Evolutionary conservation across 1,140 invertebrate genomes (phyloP).

Genomic region (Pantala flavescens): DNA sequence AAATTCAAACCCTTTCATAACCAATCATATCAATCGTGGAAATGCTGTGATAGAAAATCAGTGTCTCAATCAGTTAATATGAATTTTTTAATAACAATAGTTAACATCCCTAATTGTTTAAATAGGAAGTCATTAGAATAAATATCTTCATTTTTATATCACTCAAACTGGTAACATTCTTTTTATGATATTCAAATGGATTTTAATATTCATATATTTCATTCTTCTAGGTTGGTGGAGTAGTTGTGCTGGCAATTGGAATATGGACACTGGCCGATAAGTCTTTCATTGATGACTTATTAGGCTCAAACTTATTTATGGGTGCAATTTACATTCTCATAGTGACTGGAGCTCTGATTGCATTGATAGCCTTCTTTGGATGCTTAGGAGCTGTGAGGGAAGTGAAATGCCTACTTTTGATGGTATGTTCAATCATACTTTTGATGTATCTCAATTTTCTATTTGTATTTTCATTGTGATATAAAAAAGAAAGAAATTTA

Average conservation of each 20-base stretch:
- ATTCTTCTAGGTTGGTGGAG: conserved; percentile 59
- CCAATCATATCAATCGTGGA: no score
- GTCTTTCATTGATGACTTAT: conserved; percentile 66
- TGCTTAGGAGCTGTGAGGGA: conserved; percentile 77
- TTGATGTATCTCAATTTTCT: not conserved
- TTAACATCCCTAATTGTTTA: no score
- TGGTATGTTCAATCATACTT: conserved; percentile 43
- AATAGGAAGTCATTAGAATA: no score
- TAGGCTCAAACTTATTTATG: conserved; percentile 72
- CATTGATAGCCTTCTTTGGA: conserved; percentile 71
- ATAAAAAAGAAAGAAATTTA: no score
- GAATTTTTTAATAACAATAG: no score
- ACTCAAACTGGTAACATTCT: no score
- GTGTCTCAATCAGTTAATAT: no score
- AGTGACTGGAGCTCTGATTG: conserved; percentile 61
- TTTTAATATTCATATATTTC: not conserved
- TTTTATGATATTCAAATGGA: no score
- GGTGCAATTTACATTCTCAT: conserved; percentile 72
- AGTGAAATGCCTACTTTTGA: conserved; percentile 78
- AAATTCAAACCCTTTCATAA: no score
- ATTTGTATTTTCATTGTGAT: no score
- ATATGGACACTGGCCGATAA: conserved; percentile 73
- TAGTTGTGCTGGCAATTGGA: conserved; percentile 60
- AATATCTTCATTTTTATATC: no score
- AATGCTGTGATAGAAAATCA: no score